Conservation (phyloP, 2,113 vertebrate genomes). For the Indicator indicator region DNA sequence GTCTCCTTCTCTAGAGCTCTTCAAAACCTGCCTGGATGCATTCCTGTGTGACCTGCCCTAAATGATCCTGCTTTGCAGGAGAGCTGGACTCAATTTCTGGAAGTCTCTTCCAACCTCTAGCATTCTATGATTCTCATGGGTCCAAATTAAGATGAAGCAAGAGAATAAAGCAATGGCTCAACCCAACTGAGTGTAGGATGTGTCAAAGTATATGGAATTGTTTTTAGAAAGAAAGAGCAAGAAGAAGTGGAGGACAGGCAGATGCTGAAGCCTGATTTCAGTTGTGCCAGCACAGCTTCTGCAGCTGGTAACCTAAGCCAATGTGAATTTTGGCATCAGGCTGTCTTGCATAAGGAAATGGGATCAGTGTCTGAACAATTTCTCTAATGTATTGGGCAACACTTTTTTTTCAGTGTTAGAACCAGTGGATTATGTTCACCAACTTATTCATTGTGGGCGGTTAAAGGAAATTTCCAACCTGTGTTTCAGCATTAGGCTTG, state of each 20-base stretch:
- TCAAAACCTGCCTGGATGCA: too few relatives aligned
- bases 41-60: too few relatives aligned
- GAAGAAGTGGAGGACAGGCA: not conserved
- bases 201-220: not conserved
- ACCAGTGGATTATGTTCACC: not conserved
- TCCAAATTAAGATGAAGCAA: not conserved
- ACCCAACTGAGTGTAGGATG: not conserved
- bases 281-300: not conserved
- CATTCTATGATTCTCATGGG: not conserved
- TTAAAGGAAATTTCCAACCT: constrained; percentile 24
- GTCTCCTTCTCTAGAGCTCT: too few relatives aligned
- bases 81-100: too few relatives aligned
- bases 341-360: constrained; percentile 37
- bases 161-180: not conserved
- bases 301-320: constrained; percentile 23
- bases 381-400: not conserved
- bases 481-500: not conserved
- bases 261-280: constrained; percentile 16
- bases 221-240: not conserved
- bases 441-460: not conserved
- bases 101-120: too few relatives aligned
- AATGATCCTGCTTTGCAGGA: too few relatives aligned
- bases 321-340: constrained; percentile 18
- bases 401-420: constrained; percentile 52
- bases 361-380: constrained; percentile 21